Evolutionary conservation across 1,140 invertebrate species (phyloP).

Genomic region (Ceratina calcarata): DNA sequence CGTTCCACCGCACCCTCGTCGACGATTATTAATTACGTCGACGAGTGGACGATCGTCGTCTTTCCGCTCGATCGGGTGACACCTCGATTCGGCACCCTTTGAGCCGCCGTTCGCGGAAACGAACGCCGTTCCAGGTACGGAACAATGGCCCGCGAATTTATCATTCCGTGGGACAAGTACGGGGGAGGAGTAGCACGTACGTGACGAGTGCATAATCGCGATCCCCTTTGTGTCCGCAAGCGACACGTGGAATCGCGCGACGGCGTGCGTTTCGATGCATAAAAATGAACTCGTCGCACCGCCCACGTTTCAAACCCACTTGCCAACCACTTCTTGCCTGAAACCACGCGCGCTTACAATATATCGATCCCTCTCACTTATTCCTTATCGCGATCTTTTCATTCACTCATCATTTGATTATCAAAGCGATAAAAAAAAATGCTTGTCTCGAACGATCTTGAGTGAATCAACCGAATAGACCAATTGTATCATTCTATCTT

Average conservation of each 20-base stretch:
- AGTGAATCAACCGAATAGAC: no score
- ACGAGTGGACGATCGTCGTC: background rate
- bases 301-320: no score
- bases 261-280: constrained; percentile 34
- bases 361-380: no score
- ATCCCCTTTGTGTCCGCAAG: constrained; percentile 39
- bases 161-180: constrained; percentile 34
- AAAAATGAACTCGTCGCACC: constrained; percentile 9
- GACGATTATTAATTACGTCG: constrained; percentile 19
- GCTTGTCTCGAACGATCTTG: no score
- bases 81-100: constrained; percentile 29
- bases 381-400: no score
- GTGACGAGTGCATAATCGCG: constrained; percentile 53
- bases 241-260: constrained; percentile 16
- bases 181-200: constrained; percentile 15
- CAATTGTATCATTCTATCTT: no score
- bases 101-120: constrained; percentile 21
- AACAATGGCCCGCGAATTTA: constrained; percentile 46
- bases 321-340: no score
- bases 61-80: constrained; percentile 24
- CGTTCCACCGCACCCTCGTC: background rate
- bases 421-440: no score
- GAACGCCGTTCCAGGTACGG: constrained; percentile 21
- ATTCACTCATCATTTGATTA: no score
- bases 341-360: no score